These are phyloP conservation scores for Drosophila mulleri DNA, from an alignment of 2,888 invertebrate genomes.

Conservation along the genomic window DNA sequence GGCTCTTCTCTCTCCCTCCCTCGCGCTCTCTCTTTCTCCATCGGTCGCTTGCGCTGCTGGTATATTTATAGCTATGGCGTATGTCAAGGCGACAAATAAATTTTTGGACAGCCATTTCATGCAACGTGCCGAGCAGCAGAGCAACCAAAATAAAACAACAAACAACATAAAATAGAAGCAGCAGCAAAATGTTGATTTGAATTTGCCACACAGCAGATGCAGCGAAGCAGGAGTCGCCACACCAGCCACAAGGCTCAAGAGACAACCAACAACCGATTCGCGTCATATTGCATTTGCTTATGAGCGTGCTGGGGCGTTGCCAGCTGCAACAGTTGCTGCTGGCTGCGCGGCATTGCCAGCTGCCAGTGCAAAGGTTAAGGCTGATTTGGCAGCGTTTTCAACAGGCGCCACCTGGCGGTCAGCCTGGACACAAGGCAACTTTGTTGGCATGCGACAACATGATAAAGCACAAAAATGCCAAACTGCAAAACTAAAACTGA, in stretches of 20 bases:
- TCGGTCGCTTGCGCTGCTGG: conserved; percentile 20
- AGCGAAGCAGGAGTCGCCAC: neutral
- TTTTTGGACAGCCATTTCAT: conserved; percentile 60
- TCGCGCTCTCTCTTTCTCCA: neutral
- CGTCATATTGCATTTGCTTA: conserved; percentile 53
- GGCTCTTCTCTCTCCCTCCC: neutral
- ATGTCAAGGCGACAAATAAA: conserved; percentile 61
- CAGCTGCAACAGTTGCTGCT: conserved; percentile 33
- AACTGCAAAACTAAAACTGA: conserved; percentile 49
- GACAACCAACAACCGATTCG: conserved; percentile 28
- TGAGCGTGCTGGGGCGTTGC: conserved; percentile 35
- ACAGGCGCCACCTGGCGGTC: conserved; percentile 54
- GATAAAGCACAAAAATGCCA: conserved; percentile 50
- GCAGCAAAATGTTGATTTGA: conserved; percentile 47
- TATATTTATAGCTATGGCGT: conserved; percentile 60
- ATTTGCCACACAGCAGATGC: conserved; percentile 33
- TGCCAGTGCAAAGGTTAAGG: neutral
- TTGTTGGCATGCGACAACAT: conserved; percentile 67
- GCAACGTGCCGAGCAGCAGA: conserved; percentile 52
- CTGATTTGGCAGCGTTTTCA: neutral
- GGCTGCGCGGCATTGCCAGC: conserved; percentile 23
- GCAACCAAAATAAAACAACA: neutral
- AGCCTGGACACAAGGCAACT: conserved; percentile 40
- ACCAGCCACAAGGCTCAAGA: conserved; percentile 17
- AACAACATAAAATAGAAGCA: conserved; percentile 2